Evolutionary conservation across 2,888 invertebrate species (phyloP).

Genomic region (Dryobotodes eremita): DNA sequence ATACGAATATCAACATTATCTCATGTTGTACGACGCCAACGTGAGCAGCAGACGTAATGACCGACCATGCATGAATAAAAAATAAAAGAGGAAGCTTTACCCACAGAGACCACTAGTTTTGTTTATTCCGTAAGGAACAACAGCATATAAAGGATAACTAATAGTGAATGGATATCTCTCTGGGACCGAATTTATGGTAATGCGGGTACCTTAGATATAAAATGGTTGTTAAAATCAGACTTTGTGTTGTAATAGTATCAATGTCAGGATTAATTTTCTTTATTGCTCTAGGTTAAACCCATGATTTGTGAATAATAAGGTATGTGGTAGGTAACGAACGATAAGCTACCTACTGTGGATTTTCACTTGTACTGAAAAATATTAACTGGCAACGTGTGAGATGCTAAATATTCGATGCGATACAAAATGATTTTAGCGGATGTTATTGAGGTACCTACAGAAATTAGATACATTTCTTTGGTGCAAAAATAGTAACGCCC

Average conservation of each 20-base stretch:
- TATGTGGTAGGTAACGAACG: slow-evolving; percentile 5
- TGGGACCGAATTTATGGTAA: slow-evolving; percentile 17
- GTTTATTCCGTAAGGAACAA: slow-evolving; percentile 34
- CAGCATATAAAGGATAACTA: slow-evolving; percentile 23
- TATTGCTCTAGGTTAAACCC: background rate
- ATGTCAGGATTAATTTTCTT: background rate
- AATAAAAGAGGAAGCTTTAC: slow-evolving; percentile 45
- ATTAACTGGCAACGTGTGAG: background rate
- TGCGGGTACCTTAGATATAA: background rate
- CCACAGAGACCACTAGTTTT: slow-evolving; percentile 19
- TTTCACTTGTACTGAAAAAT: slow-evolving; percentile 17
- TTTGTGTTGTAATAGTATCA: background rate
- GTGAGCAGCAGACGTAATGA: slow-evolving; percentile 57
- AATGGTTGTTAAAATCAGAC: background rate
- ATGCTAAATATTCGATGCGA: slow-evolving; percentile 3
- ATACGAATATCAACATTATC: slow-evolving; percentile 64
- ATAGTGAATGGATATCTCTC: slow-evolving; percentile 31
- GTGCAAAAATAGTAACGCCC: slow-evolving; percentile 8
- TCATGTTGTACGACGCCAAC: slow-evolving; percentile 48
- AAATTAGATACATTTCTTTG: slow-evolving; percentile 9
- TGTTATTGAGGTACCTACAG: background rate
- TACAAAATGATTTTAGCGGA: background rate
- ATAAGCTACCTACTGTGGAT: slow-evolving; percentile 22
- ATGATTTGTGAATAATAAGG: slow-evolving; percentile 24
- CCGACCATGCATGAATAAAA: slow-evolving; percentile 48